phyloP scores from a whole-genome alignment of 2,113 vertebrate species.

The Platichthys flesus region DNA sequence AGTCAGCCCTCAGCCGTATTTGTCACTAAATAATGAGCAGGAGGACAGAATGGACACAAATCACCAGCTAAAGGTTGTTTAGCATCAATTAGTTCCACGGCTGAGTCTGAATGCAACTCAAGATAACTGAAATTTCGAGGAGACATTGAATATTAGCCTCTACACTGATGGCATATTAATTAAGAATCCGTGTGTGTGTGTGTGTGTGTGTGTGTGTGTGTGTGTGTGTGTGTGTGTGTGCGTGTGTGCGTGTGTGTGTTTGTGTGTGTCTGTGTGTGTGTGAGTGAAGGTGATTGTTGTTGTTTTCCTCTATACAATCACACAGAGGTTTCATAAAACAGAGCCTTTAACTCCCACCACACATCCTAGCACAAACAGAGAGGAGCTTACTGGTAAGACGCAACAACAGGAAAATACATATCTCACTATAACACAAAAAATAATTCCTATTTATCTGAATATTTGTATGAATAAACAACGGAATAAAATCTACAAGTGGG shows the following conservation, averaged over 20 bases:
- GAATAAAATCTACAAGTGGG: background rate
- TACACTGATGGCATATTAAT: conserved; percentile 45
- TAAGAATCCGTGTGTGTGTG: conserved; percentile 25
- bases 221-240: conserved; percentile 14
- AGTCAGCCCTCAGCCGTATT: conserved; percentile 48
- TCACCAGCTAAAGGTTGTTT: conserved; percentile 54
- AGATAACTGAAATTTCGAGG: conserved; percentile 52
- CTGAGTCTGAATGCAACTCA: conserved; percentile 36
- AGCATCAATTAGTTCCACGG: conserved; percentile 61
- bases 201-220: background rate
- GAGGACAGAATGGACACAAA: conserved; percentile 55
- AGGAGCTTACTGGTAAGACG: background rate
- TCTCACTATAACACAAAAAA: background rate
- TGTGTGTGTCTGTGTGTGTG: background rate
- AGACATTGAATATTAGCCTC: conserved; percentile 12
- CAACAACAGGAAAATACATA: background rate
- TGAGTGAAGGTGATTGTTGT: conserved; percentile 21
- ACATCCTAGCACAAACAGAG: background rate
- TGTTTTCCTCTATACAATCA: conserved; percentile 20
- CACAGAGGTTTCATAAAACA: conserved; percentile 14
- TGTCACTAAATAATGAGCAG: conserved; percentile 54
- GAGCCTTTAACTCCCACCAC: conserved; percentile 1
- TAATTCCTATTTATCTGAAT: background rate
- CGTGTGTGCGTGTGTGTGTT: background rate
- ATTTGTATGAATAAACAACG: background rate